Conservation (phyloP, 2,113 vertebrate species). For the Ciconia maguari region DNA sequence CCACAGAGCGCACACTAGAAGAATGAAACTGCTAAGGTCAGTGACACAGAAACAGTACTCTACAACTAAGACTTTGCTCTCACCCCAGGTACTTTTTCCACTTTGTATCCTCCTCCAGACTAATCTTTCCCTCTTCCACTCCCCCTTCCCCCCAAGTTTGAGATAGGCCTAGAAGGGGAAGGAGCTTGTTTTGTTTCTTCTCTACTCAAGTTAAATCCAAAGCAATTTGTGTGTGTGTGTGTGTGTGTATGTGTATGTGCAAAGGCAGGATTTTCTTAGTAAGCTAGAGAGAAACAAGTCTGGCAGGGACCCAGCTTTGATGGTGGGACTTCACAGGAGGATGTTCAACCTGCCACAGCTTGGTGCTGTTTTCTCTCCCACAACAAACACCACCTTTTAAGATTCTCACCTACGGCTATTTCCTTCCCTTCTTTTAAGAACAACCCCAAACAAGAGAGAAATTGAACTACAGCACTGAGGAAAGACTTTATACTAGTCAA, state of each 20-base stretch:
- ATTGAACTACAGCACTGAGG: background rate
- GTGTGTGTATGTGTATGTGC: background rate
- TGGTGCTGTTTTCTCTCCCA: constrained; percentile 10
- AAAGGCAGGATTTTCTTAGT: constrained; percentile 21
- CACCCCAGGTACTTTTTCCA: background rate
- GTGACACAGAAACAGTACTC: background rate
- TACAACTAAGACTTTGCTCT: background rate
- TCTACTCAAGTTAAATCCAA: background rate
- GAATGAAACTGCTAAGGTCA: background rate
- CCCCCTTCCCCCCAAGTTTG: background rate
- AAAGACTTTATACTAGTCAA: background rate
- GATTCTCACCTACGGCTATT: constrained; percentile 31
- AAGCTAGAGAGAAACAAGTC: background rate
- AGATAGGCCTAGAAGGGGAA: background rate
- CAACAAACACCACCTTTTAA: constrained; percentile 40
- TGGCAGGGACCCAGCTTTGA: background rate
- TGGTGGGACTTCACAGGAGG: background rate
- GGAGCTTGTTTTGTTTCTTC: background rate
- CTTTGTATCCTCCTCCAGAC: background rate
- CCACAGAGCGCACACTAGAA: background rate
- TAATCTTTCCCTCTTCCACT: background rate
- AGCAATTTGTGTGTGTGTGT: background rate
- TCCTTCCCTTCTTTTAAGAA: constrained; percentile 15
- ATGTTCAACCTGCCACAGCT: background rate
- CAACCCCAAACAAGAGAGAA: background rate